A percentile compares a stretch with the other conserved stretches of the same genome.
These are phyloP conservation scores for Druon quercuslanigerum DNA, from an alignment of 1,140 invertebrate species.

Conservation along the genomic window DNA sequence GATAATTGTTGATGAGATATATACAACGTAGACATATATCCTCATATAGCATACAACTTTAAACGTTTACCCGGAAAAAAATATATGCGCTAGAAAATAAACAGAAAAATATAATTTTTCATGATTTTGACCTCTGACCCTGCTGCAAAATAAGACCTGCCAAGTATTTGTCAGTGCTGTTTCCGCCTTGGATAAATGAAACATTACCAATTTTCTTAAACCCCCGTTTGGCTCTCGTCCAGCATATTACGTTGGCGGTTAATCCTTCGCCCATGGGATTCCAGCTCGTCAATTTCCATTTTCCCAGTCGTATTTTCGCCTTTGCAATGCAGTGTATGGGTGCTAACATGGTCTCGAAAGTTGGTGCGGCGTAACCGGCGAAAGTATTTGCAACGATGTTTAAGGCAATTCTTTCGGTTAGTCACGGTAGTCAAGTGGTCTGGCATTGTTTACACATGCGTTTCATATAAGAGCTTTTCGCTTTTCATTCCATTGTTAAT, in stretches of 20 bases:
- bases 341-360: slow-evolving; percentile 47
- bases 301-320: not conserved
- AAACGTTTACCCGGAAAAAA: too few species aligned
- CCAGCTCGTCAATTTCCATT: slow-evolving; percentile 19
- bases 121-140: too few species aligned
- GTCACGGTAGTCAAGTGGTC: slow-evolving; percentile 31
- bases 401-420: slow-evolving; percentile 32
- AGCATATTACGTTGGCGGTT: not conserved
- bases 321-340: slow-evolving; percentile 32
- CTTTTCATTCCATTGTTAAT: slow-evolving; percentile 18
- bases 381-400: slow-evolving; percentile 31
- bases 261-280: slow-evolving; percentile 18
- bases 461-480: not conserved
- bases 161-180: not conserved
- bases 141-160: too few species aligned
- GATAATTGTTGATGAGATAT: too few species aligned
- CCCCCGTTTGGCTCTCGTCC: slow-evolving; percentile 9
- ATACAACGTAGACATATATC: too few species aligned
- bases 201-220: not conserved
- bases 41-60: too few species aligned
- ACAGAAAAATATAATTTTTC: too few species aligned
- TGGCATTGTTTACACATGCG: slow-evolving; percentile 26
- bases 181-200: slow-evolving; percentile 1
- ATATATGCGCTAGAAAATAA: too few species aligned
- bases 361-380: slow-evolving; percentile 36